These are phyloP conservation scores for Patella pellucida DNA, from an alignment of 2,888 invertebrate species.

Conservation along the genomic window DNA sequence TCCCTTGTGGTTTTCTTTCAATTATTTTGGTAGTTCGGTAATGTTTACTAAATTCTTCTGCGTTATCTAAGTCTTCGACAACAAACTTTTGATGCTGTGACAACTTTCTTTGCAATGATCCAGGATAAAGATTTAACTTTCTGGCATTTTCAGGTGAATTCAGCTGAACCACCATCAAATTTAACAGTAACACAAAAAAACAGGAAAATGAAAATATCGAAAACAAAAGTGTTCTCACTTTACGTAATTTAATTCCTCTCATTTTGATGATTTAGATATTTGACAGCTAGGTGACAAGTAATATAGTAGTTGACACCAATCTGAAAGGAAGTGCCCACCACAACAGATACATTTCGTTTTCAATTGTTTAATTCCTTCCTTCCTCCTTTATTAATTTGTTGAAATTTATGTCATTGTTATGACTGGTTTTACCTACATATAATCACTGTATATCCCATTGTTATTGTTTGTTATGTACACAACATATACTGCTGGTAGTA, in stretches of 20 bases:
- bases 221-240: conserved; percentile 19
- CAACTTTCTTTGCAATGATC: not conserved
- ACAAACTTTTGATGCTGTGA: too few species aligned
- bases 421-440: too few species aligned
- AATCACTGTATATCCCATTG: too few species aligned
- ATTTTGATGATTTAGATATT: not conserved
- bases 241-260: conserved; percentile 13
- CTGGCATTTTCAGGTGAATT: conserved; percentile 1
- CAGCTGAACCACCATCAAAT: conserved; percentile 22
- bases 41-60: not conserved
- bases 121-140: not conserved
- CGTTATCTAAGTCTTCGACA: not conserved
- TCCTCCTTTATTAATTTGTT: too few species aligned
- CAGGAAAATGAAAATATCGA: conserved; percentile 21
- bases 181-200: conserved; percentile 21
- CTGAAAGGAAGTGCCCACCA: too few species aligned
- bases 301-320: too few species aligned
- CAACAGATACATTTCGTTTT: too few species aligned
- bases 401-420: too few species aligned
- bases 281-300: too few species aligned
- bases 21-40: not conserved
- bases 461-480: too few species aligned
- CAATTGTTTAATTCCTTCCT: too few species aligned
- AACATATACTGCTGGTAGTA: too few species aligned
- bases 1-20: conserved; percentile 9